phyloP scores from a whole-genome alignment of 2,888 invertebrate species.

The Kuschelorhynchus macadamiae region DNA sequence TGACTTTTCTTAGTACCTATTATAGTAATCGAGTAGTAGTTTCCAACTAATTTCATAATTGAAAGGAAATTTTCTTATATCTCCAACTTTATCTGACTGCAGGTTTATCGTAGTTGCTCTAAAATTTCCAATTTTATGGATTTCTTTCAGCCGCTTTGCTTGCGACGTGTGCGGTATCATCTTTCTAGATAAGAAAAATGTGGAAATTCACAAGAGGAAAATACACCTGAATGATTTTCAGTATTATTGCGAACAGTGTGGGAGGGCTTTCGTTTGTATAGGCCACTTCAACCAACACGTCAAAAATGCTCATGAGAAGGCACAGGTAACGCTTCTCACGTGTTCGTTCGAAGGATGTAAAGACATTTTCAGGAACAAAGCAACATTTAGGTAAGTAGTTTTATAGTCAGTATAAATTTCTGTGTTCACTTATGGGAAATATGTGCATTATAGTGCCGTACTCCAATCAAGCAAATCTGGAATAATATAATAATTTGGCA shows the following conservation, averaged over 20 bases:
- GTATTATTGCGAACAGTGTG: slow-evolving; percentile 57
- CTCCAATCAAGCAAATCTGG: no score
- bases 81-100: no score
- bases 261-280: slow-evolving; percentile 53
- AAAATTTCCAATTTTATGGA: no score
- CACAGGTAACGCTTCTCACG: not conserved
- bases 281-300: slow-evolving; percentile 52
- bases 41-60: no score
- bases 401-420: no score
- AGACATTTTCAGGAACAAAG: slow-evolving; percentile 4
- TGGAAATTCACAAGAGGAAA: slow-evolving; percentile 57
- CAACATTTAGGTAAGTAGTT: slow-evolving; percentile 16
- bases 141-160: slow-evolving; percentile 18
- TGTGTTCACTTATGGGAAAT: no score
- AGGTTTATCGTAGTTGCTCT: no score
- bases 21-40: no score
- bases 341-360: slow-evolving; percentile 16
- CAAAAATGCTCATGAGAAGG: slow-evolving; percentile 49
- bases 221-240: slow-evolving; percentile 68
- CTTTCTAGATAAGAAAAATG: slow-evolving; percentile 50
- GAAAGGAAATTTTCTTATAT: no score
- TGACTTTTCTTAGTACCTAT: no score
- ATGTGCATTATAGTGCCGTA: no score
- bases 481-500: no score
- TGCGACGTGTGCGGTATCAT: slow-evolving; percentile 53